A percentile compares a stretch with the other conserved stretches of the same genome.
Evolutionary conservation across 2,888 invertebrate genomes (phyloP).

Genomic region (Mantis religiosa): DNA sequence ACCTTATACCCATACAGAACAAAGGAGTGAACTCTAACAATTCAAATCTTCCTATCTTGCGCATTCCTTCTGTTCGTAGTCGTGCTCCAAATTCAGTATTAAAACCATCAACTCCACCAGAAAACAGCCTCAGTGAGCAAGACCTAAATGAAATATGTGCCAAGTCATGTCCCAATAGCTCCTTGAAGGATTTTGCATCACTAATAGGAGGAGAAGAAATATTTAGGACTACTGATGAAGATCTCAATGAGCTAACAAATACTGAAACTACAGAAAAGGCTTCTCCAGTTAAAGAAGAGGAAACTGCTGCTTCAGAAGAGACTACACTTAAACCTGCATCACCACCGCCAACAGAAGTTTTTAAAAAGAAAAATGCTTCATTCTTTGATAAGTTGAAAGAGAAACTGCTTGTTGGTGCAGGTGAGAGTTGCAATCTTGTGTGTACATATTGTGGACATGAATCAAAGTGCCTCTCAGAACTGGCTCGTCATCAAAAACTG

Average conservation of each 20-base stretch:
- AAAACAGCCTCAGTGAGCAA: slow-evolving; percentile 43
- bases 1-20: slow-evolving; percentile 62
- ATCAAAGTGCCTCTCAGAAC: slow-evolving; percentile 77
- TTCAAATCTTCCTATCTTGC: slow-evolving; percentile 29
- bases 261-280: neutral
- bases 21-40: slow-evolving; percentile 17
- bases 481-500: slow-evolving; percentile 65
- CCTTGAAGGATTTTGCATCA: slow-evolving; percentile 55
- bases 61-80: slow-evolving; percentile 40
- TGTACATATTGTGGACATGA: slow-evolving; percentile 70
- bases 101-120: slow-evolving; percentile 22
- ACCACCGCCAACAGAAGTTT: slow-evolving; percentile 34
- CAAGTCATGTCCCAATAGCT: slow-evolving; percentile 45
- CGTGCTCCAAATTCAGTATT: slow-evolving; percentile 42
- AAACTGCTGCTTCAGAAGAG: neutral
- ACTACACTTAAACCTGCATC: neutral
- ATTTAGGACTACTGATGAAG: slow-evolving; percentile 36
- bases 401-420: slow-evolving; percentile 57
- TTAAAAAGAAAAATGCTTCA: slow-evolving; percentile 66
- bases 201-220: slow-evolving; percentile 37
- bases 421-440: slow-evolving; percentile 58
- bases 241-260: neutral
- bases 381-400: slow-evolving; percentile 81
- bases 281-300: slow-evolving; percentile 15
- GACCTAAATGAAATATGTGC: slow-evolving; percentile 49